A percentile compares a stretch with the other conserved stretches of the same genome.
These are phyloP conservation scores for Diploptera punctata DNA, from an alignment of 2,888 invertebrate genomes.

Conservation along the genomic window DNA sequence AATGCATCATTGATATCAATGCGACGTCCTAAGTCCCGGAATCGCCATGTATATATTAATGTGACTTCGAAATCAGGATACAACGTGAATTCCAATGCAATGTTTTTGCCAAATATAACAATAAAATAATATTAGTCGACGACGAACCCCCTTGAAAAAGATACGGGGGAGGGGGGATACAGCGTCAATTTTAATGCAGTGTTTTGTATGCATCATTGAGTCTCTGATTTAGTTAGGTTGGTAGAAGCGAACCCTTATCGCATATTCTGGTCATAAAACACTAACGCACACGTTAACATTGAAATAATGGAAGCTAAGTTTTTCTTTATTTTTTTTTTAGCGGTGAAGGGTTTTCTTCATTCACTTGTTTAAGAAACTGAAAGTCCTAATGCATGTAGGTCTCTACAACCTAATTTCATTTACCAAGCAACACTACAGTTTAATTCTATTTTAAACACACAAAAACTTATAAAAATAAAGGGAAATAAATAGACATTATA, in stretches of 20 bases:
- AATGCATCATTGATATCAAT: slow-evolving; percentile 13
- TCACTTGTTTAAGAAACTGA: too few relatives aligned
- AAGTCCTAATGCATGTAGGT: too few relatives aligned
- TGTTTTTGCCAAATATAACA: slow-evolving; percentile 31
- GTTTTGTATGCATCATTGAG: slow-evolving; percentile 39
- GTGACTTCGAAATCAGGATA: slow-evolving; percentile 8
- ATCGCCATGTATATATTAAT: background rate
- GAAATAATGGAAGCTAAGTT: slow-evolving; percentile 38
- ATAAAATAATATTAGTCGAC: slow-evolving; percentile 24
- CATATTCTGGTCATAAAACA: slow-evolving; percentile 40
- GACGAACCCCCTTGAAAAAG: slow-evolving; percentile 14
- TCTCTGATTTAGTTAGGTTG: slow-evolving; percentile 36
- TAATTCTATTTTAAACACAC: too few relatives aligned
- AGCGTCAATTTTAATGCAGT: slow-evolving; percentile 33
- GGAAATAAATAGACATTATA: slow-evolving; percentile 4
- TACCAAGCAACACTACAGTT: too few relatives aligned
- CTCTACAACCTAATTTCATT: too few relatives aligned
- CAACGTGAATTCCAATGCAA: slow-evolving; percentile 26
- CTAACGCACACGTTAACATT: slow-evolving; percentile 38
- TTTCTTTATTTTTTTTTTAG: too few relatives aligned
- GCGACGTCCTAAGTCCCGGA: background rate
- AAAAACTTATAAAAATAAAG: too few relatives aligned
- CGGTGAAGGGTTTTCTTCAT: too few relatives aligned
- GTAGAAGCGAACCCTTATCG: slow-evolving; percentile 34
- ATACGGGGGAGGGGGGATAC: slow-evolving; percentile 5